A percentile compares a stretch with the other conserved stretches of the same genome.
Evolutionary conservation across 2,797 vertebrate genomes (phyloP).

Genomic region (Rhadinocentrus ornatus): DNA sequence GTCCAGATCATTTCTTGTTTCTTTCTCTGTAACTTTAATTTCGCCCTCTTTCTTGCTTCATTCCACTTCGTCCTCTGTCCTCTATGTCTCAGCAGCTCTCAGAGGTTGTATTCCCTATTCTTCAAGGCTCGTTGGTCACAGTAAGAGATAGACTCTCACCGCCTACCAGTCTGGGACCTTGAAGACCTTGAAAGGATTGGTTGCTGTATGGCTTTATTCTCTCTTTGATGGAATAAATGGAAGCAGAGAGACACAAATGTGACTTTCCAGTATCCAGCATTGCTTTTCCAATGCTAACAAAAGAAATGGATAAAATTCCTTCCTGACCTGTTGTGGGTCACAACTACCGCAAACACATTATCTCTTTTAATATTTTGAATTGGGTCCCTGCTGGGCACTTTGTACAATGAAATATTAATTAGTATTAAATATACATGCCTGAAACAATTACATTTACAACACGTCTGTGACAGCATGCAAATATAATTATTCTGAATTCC

Average conservation of each 20-base stretch:
- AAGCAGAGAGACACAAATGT: constrained; percentile 4
- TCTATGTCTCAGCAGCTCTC: constrained; percentile 51
- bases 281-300: constrained; percentile 2
- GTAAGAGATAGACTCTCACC: constrained; percentile 47
- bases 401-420: constrained; percentile 57
- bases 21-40: constrained; percentile 44
- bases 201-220: constrained; percentile 38
- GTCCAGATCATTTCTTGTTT: constrained; percentile 49
- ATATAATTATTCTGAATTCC: constrained; percentile 53
- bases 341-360: not conserved
- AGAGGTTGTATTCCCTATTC: constrained; percentile 61
- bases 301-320: not conserved
- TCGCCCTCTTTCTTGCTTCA: constrained; percentile 23
- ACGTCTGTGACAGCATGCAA: constrained; percentile 44
- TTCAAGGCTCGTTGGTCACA: constrained; percentile 63
- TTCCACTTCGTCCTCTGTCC: constrained; percentile 17
- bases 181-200: constrained; percentile 51
- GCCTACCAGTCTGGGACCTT: constrained; percentile 63
- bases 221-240: constrained; percentile 21
- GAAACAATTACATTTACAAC: constrained; percentile 31
- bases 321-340: not conserved
- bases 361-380: constrained; percentile 23
- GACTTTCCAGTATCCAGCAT: not conserved
- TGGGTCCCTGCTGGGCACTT: constrained; percentile 5
- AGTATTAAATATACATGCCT: constrained; percentile 46